Percentiles rank a stretch among this genome's conserved stretches.
These are phyloP conservation scores for Aphidius colemani DNA, from an alignment of 2,888 invertebrate species.

Conservation along the genomic window DNA sequence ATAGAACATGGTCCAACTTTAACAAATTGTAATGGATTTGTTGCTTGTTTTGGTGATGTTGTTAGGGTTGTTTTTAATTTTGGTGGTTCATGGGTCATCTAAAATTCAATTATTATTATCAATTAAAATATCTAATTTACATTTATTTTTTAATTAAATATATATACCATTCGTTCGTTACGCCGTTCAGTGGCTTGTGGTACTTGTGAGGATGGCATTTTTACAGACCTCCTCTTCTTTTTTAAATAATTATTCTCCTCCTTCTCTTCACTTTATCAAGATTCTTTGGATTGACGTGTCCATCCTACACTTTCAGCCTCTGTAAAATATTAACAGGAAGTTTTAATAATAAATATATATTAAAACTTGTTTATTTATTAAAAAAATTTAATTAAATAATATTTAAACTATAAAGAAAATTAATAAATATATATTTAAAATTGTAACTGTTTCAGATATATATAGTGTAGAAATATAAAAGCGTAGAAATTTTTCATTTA, in stretches of 20 bases:
- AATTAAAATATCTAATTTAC: neutral
- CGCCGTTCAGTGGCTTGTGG: constrained; percentile 54
- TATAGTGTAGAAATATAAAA: neutral
- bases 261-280: constrained; percentile 49
- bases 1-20: constrained; percentile 87
- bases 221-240: constrained; percentile 36
- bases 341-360: constrained; percentile 33
- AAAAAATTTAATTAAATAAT: neutral
- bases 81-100: constrained; percentile 57
- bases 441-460: no score
- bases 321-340: constrained; percentile 44
- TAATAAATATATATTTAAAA: neutral
- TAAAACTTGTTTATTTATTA: neutral
- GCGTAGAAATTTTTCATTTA: neutral
- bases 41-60: constrained; percentile 81
- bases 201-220: constrained; percentile 57
- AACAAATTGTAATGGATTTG: constrained; percentile 87
- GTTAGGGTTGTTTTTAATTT: constrained; percentile 57
- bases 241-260: constrained; percentile 39
- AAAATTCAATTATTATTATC: constrained; percentile 17
- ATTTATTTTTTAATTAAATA: constrained; percentile 22
- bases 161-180: constrained; percentile 55
- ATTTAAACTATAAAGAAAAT: neutral
- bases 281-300: constrained; percentile 49
- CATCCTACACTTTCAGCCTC: constrained; percentile 53